Percentiles rank a stretch among this genome's conserved stretches.
Conservation (phyloP, 2,113 vertebrate species). For the Carassius gibelio region DNA sequence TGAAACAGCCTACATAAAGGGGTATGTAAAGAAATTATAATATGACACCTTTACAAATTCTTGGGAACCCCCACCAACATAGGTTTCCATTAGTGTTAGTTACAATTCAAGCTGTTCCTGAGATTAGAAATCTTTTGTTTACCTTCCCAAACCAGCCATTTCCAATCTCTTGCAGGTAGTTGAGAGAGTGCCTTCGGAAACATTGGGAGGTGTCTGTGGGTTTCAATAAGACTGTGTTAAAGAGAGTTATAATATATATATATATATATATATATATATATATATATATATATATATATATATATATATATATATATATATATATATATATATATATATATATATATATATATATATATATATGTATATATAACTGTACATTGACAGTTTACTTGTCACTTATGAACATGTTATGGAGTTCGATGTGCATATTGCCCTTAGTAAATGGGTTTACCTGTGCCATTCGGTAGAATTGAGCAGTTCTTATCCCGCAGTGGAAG, state of each 20-base stretch:
- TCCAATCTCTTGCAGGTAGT: slow-evolving; percentile 92
- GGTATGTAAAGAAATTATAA: neutral
- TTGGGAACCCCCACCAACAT: neutral
- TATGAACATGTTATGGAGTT: neutral
- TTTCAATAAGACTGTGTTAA: slow-evolving; percentile 32
- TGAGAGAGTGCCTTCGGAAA: slow-evolving; percentile 87
- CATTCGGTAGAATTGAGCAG: slow-evolving; percentile 70
- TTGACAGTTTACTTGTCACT: neutral
- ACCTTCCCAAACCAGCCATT: slow-evolving; percentile 95
- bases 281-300: too few species aligned
- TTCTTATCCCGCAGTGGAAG: slow-evolving; percentile 80
- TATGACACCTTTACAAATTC: neutral
- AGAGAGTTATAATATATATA: too few species aligned
- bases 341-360: too few species aligned
- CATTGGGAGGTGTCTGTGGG: slow-evolving; percentile 78
- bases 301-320: too few species aligned
- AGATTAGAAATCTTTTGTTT: slow-evolving; percentile 19
- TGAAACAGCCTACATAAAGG: neutral
- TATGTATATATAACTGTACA: too few species aligned
- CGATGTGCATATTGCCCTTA: neutral
- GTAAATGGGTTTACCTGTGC: slow-evolving; percentile 63
- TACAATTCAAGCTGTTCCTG: neutral
- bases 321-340: too few species aligned
- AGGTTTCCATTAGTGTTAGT: neutral
- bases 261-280: too few species aligned